phyloP scores from a whole-genome alignment of 2,888 invertebrate species.

The Nasonovia ribisnigri region DNA sequence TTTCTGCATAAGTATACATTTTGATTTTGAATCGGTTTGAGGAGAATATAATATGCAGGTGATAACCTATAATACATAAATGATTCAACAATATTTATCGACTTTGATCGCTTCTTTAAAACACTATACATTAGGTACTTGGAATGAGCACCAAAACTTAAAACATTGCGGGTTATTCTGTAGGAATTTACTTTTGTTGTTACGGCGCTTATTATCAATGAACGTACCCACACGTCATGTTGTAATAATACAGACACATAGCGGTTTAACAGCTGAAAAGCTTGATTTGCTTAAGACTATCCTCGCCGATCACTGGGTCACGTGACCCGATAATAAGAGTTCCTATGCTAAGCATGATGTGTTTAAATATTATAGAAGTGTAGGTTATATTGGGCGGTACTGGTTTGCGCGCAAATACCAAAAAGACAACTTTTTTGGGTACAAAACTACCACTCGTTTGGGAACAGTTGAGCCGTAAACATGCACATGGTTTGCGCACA shows the following conservation, averaged over 20 bases:
- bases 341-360: not conserved
- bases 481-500: too few relatives aligned
- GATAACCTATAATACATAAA: not conserved
- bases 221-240: not conserved
- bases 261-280: constrained; percentile 17
- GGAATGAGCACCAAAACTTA: not conserved
- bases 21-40: not conserved
- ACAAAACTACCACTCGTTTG: too few relatives aligned
- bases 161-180: not conserved
- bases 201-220: not conserved
- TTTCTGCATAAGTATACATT: not conserved
- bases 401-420: too few relatives aligned
- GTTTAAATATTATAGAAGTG: not conserved
- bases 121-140: not conserved
- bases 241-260: not conserved
- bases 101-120: not conserved
- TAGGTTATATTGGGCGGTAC: not conserved
- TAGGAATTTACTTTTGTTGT: not conserved
- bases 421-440: too few relatives aligned
- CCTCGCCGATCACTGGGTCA: not conserved
- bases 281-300: constrained; percentile 13
- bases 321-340: not conserved
- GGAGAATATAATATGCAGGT: not conserved
- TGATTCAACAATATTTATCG: not conserved
- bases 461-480: too few relatives aligned